A percentile compares a stretch with the other conserved stretches of the same genome.
phyloP scores from a whole-genome alignment of 2,113 vertebrate species.

The Brachyhypopomus gauderio region DNA sequence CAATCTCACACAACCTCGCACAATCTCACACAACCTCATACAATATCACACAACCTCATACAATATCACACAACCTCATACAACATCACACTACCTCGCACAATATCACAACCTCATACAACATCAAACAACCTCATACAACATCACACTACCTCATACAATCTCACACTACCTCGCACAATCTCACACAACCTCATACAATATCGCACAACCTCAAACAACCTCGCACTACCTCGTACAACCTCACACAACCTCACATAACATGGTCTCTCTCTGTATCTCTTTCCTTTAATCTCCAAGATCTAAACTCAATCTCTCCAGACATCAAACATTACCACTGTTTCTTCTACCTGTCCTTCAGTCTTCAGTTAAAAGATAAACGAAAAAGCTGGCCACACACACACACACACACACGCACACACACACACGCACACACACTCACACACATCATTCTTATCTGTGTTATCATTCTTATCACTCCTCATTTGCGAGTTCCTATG shows the following conservation, averaged over 20 bases:
- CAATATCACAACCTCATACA: too few relatives aligned
- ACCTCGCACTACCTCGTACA: too few relatives aligned
- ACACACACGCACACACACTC: background rate
- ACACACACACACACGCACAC: background rate
- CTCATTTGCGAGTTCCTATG: background rate
- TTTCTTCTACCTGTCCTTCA: constrained; percentile 5
- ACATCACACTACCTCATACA: background rate
- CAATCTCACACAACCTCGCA: too few relatives aligned
- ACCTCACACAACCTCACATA: too few relatives aligned
- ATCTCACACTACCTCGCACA: too few relatives aligned
- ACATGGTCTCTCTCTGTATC: background rate
- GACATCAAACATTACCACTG: background rate
- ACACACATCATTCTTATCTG: background rate
- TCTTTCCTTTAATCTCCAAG: constrained; percentile 7
- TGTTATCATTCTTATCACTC: too few relatives aligned
- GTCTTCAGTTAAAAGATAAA: background rate
- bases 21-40: background rate
- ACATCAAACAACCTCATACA: too few relatives aligned
- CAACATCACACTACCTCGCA: too few relatives aligned
- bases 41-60: too few relatives aligned
- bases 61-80: too few relatives aligned
- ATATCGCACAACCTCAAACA: too few relatives aligned
- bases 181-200: too few relatives aligned
- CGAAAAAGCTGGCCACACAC: background rate
- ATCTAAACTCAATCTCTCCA: background rate